These are phyloP conservation scores for Synanceia verrucosa DNA, from an alignment of 2,797 vertebrate genomes.

Conservation along the genomic window DNA sequence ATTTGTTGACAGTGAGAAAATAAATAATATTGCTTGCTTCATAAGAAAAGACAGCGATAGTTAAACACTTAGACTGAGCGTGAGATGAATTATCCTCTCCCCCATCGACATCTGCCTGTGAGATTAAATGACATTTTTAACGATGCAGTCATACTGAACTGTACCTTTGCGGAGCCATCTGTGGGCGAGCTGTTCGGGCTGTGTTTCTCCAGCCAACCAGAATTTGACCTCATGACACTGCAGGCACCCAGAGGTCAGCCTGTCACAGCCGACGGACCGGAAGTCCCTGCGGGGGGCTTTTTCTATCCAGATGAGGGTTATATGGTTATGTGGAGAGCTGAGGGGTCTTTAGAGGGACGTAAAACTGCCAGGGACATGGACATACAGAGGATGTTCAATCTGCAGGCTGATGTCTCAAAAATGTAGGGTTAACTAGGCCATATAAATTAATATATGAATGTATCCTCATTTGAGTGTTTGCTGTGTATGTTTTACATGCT, in stretches of 20 bases:
- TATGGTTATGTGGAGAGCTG: slow-evolving; percentile 7
- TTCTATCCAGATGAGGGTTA: slow-evolving; percentile 34
- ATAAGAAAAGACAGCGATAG: background rate
- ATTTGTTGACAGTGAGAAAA: background rate
- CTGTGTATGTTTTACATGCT: background rate
- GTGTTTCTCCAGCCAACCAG: slow-evolving; percentile 22
- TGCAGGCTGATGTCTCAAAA: background rate
- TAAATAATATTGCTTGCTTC: background rate
- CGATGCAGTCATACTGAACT: slow-evolving; percentile 23
- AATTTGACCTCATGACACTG: slow-evolving; percentile 51
- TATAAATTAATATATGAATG: background rate
- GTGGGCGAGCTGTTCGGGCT: slow-evolving; percentile 24
- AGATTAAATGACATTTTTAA: slow-evolving; percentile 23
- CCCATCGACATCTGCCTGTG: slow-evolving; percentile 18
- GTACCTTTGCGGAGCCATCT: slow-evolving; percentile 45
- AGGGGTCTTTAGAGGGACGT: slow-evolving; percentile 29
- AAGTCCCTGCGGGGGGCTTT: slow-evolving; percentile 41
- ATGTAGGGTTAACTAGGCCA: background rate
- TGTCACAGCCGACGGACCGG: slow-evolving; percentile 31
- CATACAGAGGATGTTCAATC: background rate
- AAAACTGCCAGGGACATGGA: slow-evolving; percentile 10
- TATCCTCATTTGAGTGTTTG: background rate
- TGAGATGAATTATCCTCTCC: background rate
- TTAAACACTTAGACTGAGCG: background rate
- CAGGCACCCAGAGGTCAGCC: slow-evolving; percentile 50